Base-by-base conservation (phyloP, 2,888 invertebrate species). In the Drosophila infuscata region DNA sequence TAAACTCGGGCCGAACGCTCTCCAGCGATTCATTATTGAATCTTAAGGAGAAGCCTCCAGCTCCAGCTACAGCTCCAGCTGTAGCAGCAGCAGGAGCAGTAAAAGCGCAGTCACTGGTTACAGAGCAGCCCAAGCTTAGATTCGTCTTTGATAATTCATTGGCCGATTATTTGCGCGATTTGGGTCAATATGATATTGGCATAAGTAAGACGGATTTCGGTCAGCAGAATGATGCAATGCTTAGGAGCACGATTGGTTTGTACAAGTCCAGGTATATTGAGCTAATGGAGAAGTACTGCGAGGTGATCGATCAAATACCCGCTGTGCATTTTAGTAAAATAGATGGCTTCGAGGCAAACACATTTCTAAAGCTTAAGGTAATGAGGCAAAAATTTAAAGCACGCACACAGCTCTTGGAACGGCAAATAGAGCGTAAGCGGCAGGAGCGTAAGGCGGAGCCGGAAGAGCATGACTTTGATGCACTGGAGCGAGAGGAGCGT, bases 261-360 rank as follows among this genome's bases (percentile, higher is more conserved):
- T 91, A 94, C 63, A 95, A 94, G 91, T 92, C 93, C 60, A 93
- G 95, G 73, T 95, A 96, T 76, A 93, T 94, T 74, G 94, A 95
- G 82, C 89, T 96, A 46, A 92, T 96, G 83, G 95, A 96, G 83
- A 96, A 95, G 92, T 94, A 95, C 82, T 94, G 94, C 73, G 92
- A 92, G 30, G 95, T 95, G 0, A 94, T 96, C 76, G 95, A 95
- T 79, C 94, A 94, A 92, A 95, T 96, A 80, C 96, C 96, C 2
- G 92, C 94, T 17, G 93, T 94, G 74, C 94, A 95, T 48, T 94
- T 95, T 75, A 94, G 94, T 79, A 94, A 94, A 74, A 94, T 96
- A 61, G 95, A 95, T 3, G 95, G 95, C 0, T 96, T 95, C 87
- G 94, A 95, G 79, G 91, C 92, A 29, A 93, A 92, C 49, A 94